Percentiles rank a stretch among this genome's conserved stretches.
Conservation (phyloP, 2,797 vertebrate species). For the Lates japonicus region DNA sequence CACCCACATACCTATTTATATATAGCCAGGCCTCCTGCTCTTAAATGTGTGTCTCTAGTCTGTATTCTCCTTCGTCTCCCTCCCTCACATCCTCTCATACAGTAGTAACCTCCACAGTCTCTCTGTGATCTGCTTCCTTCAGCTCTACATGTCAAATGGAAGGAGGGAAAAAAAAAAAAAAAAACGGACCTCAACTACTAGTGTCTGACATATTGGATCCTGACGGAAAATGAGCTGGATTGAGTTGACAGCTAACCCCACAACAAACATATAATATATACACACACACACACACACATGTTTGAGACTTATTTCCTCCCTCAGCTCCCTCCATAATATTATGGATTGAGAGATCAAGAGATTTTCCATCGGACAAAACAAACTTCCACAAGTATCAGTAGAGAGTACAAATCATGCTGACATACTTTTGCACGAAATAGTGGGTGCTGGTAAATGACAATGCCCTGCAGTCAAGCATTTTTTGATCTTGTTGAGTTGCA, state of each 20-base stretch:
- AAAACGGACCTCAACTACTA: too few species aligned
- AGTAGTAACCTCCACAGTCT: conserved; percentile 48
- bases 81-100: conserved; percentile 37
- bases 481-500: conserved; percentile 46
- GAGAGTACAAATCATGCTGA: conserved; percentile 50
- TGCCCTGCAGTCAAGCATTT: conserved; percentile 53
- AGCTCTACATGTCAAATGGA: conserved; percentile 54
- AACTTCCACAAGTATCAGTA: conserved; percentile 29
- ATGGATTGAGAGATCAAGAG: too few species aligned
- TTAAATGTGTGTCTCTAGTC: conserved; percentile 48
- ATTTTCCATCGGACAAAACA: too few species aligned
- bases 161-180: conserved; percentile 8
- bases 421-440: conserved; percentile 44
- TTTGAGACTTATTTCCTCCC: too few species aligned
- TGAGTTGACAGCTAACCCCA: too few species aligned
- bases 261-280: too few species aligned
- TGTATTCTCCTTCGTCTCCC: conserved; percentile 46
- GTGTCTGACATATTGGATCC: conserved; percentile 72
- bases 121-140: conserved; percentile 42
- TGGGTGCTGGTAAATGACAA: conserved; percentile 38
- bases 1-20: too few species aligned
- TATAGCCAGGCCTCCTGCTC: too few species aligned
- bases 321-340: too few species aligned
- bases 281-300: too few species aligned
- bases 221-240: too few species aligned